These are phyloP conservation scores for Vannuccia rotundouncinata DNA, from an alignment of 2,888 invertebrate species.

Conservation along the genomic window DNA sequence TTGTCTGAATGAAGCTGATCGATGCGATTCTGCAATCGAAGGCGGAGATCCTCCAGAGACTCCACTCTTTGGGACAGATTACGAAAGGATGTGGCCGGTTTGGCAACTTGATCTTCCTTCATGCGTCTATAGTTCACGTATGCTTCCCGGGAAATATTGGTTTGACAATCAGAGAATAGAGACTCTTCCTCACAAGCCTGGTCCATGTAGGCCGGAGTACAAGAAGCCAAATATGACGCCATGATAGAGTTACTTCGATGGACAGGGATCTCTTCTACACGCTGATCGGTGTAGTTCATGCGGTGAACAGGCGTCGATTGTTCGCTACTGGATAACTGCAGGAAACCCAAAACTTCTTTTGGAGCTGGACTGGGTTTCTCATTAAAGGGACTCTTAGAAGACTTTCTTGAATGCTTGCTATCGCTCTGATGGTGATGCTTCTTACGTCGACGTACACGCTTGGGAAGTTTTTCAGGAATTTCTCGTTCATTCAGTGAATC, in stretches of 20 bases:
- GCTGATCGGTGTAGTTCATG: not conserved
- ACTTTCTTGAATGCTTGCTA: not conserved
- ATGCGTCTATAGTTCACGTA: not conserved
- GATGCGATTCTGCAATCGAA: not conserved
- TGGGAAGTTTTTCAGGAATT: not conserved
- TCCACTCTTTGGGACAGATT: not conserved
- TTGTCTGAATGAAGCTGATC: not conserved
- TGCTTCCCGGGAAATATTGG: conserved; percentile 8
- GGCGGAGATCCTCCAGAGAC: not conserved
- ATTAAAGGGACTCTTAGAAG: not conserved
- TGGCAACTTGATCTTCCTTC: not conserved
- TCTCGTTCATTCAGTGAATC: not conserved
- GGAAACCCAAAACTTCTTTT: not conserved
- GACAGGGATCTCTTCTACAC: not conserved
- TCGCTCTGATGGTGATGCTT: not conserved
- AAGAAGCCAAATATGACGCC: not conserved
- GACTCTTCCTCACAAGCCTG: not conserved
- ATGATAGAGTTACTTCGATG: not conserved
- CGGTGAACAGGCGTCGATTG: not conserved
- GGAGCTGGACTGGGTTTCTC: not conserved
- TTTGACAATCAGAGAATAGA: not conserved
- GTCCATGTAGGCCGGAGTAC: not conserved
- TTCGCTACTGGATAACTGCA: conserved; percentile 10
- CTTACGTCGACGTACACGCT: not conserved
- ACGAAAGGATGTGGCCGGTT: not conserved